Evolutionary conservation across 2,888 invertebrate species (phyloP), one percentile per base, ranked within the genome.

Genomic region (Thyatira batis): DNA sequence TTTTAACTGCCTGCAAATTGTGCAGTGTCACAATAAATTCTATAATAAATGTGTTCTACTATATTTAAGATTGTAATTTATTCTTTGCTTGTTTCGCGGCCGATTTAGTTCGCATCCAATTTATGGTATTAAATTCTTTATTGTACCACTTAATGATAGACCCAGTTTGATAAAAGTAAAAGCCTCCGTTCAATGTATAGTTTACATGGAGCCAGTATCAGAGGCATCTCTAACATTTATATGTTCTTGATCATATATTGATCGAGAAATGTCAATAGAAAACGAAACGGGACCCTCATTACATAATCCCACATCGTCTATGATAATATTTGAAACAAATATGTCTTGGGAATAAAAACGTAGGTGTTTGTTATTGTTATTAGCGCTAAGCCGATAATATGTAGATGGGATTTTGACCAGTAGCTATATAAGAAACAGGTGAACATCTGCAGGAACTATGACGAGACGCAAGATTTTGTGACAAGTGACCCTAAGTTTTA

Each of bases 1-100:
- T 27, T 28, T 48, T 48, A 48, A 48, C 25, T 28, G 27, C 48
- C 27, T 28, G 48, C 48, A 48, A 48, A 48, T 48, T 48, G 48
- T 27, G 13, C 28, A 20, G 20, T 20, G 27, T 27, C 13, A 27
- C 27, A 13, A 48, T 48, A 48, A 28, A 48, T 48, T 48, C 13
- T 20, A 20, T 28, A 27, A 10, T 20, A 27, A 48, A 27, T 28
- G 48, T 28, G 27, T 13, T 17, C 13, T 44, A 43, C 39, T 23
- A 39, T 17, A 39, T 39, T 39, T 33, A 33, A 33, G 13, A 13
- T 33, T 5, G 17, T 39, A 17, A 17, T 39, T 39, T 39, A 39
- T 45, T 45, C 45, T 20, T 45, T 21, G 1, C n/a, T 45, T 23
- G 20, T 45, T 23, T 45, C 45, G 11, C n/a, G 21, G 20, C n/a